Evolutionary conservation across 2,797 vertebrate species (phyloP).

Genomic region (Sebastes wilsoni): DNA sequence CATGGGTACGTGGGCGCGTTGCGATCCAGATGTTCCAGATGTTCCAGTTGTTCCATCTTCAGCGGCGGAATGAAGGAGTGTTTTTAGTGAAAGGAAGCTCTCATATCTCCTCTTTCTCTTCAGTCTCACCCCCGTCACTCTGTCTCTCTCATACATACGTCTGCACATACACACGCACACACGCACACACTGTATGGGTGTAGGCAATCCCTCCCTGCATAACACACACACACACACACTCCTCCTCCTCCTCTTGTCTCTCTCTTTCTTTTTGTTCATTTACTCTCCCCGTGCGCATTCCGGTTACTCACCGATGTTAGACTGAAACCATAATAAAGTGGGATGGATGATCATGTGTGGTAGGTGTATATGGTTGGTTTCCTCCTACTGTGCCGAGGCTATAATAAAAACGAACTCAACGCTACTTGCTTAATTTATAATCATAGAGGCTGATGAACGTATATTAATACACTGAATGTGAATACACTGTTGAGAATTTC

Average conservation of each 20-base stretch:
- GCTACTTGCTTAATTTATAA: constrained; percentile 4
- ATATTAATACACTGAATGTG: too few relatives aligned
- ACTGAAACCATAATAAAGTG: constrained; percentile 34
- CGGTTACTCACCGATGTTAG: constrained; percentile 11
- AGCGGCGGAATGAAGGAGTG: constrained; percentile 10
- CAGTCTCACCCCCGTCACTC: background rate
- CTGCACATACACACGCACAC: background rate
- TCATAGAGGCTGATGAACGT: background rate
- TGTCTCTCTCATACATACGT: constrained; percentile 18
- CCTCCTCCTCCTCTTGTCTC: background rate
- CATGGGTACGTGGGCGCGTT: constrained; percentile 21
- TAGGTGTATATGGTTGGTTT: constrained; percentile 16
- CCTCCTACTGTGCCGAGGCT: background rate
- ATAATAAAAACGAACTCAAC: constrained; percentile 1
- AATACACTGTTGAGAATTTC: too few relatives aligned
- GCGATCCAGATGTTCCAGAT: constrained; percentile 54
- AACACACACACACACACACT: constrained; percentile 21
- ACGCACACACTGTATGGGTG: background rate
- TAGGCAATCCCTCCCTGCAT: constrained; percentile 20
- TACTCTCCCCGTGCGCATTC: constrained; percentile 17
- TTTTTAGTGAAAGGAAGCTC: constrained; percentile 14
- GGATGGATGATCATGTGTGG: constrained; percentile 50
- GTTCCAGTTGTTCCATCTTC: constrained; percentile 44
- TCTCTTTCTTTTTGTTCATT: background rate
- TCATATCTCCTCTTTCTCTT: constrained; percentile 25